A percentile compares a stretch with the other conserved stretches of the same genome.
These are phyloP conservation scores for Chlorodrepanis virens DNA, from an alignment of 2,113 vertebrate genomes.

Conservation along the genomic window DNA sequence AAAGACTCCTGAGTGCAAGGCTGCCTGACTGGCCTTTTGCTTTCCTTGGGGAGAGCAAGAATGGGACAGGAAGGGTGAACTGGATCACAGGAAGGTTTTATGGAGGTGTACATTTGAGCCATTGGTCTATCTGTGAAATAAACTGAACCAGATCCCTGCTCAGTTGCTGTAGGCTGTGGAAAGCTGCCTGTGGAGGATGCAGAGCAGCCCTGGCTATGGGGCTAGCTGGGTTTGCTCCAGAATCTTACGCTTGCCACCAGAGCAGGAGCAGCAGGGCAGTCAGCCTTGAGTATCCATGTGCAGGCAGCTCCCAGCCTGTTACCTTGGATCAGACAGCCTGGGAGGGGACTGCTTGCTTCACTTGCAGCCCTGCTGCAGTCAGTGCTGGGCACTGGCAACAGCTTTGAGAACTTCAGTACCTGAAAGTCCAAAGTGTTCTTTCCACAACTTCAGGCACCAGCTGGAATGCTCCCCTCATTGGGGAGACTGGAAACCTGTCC, in stretches of 20 bases:
- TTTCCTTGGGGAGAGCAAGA: background rate
- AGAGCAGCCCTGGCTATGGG: background rate
- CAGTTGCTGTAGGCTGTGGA: accelerated
- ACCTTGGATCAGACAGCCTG: background rate
- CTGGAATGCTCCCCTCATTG: background rate
- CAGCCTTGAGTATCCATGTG: accelerated
- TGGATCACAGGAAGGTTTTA: background rate
- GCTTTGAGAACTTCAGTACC: background rate
- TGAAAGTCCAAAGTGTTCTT: background rate
- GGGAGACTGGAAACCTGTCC: background rate
- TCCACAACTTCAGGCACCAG: background rate
- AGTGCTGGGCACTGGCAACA: background rate
- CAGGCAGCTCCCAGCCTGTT: background rate
- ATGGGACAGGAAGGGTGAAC: background rate
- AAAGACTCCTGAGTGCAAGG: background rate
- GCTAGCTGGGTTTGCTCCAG: background rate
- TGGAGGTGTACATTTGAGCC: conserved; percentile 16
- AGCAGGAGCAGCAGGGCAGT: background rate
- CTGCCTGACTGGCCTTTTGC: background rate
- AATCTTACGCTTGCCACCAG: background rate
- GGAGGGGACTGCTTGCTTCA: background rate
- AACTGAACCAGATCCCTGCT: background rate
- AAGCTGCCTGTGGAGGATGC: background rate
- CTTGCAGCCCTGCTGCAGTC: background rate
- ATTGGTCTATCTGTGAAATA: conserved; percentile 41